Conservation (phyloP, 2,113 vertebrate genomes). For the Hemichromis elongatus region DNA sequence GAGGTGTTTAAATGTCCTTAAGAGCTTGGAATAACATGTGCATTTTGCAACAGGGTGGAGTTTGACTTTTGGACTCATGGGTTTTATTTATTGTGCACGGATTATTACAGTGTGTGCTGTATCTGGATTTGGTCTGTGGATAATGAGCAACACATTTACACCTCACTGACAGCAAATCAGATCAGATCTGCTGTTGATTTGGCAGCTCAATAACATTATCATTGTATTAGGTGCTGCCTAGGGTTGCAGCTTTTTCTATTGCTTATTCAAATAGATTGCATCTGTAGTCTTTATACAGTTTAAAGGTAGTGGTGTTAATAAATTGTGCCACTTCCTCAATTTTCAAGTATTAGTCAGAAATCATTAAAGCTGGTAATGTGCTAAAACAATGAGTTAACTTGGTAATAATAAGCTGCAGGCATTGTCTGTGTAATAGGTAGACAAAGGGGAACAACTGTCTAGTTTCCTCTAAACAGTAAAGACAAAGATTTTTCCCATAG, state of each 20-base stretch:
- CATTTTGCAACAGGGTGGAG: conserved; percentile 41
- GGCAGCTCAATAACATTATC: background rate
- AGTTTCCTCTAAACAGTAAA: background rate
- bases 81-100: conserved; percentile 24
- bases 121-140: background rate
- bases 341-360: background rate
- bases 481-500: background rate
- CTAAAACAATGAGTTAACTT: background rate
- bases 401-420: background rate
- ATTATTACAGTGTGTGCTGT: background rate
- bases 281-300: background rate
- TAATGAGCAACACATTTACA: background rate
- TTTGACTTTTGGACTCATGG: conserved; percentile 52
- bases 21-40: background rate
- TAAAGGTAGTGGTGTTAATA: background rate
- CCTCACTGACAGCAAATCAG: background rate
- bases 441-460: background rate
- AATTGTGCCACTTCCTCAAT: no score
- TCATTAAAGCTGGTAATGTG: background rate
- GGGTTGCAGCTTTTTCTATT: background rate
- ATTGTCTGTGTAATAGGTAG: background rate
- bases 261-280: background rate
- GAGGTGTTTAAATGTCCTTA: conserved; percentile 22
- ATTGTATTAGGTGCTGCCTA: background rate
- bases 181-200: background rate